Conservation (phyloP, 2,888 invertebrate genomes). For the Mythimna impura region DNA sequence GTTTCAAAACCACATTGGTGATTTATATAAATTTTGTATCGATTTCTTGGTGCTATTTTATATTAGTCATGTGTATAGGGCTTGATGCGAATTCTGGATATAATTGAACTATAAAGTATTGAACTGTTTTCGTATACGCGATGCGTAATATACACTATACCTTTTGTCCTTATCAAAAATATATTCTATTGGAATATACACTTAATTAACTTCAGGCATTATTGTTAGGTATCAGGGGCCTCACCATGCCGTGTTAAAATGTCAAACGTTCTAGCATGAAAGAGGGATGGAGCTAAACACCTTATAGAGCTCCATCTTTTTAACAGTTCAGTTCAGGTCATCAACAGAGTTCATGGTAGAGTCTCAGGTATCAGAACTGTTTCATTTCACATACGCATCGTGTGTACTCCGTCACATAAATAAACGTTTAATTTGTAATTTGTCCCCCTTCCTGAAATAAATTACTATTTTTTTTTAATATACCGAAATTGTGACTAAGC, state of each 20-base stretch:
- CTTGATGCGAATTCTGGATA: conserved; percentile 10
- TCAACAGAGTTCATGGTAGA: no score
- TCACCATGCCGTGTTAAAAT: no score
- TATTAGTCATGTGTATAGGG: not conserved
- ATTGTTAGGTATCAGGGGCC: not conserved
- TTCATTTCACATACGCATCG: conserved; percentile 41
- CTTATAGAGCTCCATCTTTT: no score
- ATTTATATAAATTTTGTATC: conserved; percentile 1
- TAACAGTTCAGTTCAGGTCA: no score
- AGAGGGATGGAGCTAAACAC: no score
- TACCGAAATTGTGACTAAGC: conserved; percentile 27
- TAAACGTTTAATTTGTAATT: conserved; percentile 10
- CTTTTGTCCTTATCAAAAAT: not conserved
- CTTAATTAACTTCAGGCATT: not conserved
- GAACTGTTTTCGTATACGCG: conserved; percentile 3
- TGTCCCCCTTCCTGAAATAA: not conserved
- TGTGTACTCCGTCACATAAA: conserved; percentile 17
- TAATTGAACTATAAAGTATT: conserved; percentile 2
- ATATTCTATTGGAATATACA: not conserved
- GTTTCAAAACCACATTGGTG: not conserved
- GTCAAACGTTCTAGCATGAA: no score
- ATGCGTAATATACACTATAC: conserved; percentile 6
- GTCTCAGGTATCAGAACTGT: not conserved
- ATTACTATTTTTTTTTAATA: conserved; percentile 11
- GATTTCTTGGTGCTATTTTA: not conserved